Base-by-base conservation (phyloP, 2,888 invertebrate genomes). In the Euproctis similis region DNA sequence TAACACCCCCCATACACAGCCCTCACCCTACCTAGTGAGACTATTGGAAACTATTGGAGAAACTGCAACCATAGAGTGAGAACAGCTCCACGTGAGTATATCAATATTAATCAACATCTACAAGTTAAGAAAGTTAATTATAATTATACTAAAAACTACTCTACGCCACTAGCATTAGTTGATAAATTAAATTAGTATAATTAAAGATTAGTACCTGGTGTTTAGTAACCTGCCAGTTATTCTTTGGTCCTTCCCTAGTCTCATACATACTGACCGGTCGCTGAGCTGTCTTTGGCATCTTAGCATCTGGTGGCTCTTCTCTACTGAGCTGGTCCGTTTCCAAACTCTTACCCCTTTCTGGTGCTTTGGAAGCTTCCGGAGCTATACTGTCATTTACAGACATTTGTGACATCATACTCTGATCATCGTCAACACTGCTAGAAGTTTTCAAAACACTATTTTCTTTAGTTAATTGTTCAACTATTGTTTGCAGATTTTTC, bases 191-290 rank as follows among this genome's bases (percentile, higher is more conserved):
- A 68, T 71, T 72, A 75, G 72, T 75, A 53, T 46, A 70, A 64
- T 66, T 64, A 47, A 50, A 49, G 52, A 80, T 82, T 63, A 81
- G 80, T 80, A 86, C 86, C 85, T 86, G 86, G 54, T 84, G 84
- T 80, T 85, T 85, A 74, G 85, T 84, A 76, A 84, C 80, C 75
- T 87, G 87, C 73, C 87, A 86, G 64, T 88, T 84, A 77, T 80
- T 78, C 68, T 76, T 84, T 46, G 86, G 82, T 37, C 91, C 91
- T 80, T 93, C 89, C 49, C 94, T 88, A 44, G 93, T 88, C 74
- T 94, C 94, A 75, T 91, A 95, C 94, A 95, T 94, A 76, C 94
- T 94, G 50, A 91, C 92, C 52, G 94, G 94, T 57, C 94, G 85
- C 68, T 91, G 92, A 37, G 76, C 75, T 34, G 57, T 52, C 50